A percentile compares a stretch with the other conserved stretches of the same genome.
Conservation (phyloP, 2,797 vertebrate species). For the Coregonus ussuriensis region DNA sequence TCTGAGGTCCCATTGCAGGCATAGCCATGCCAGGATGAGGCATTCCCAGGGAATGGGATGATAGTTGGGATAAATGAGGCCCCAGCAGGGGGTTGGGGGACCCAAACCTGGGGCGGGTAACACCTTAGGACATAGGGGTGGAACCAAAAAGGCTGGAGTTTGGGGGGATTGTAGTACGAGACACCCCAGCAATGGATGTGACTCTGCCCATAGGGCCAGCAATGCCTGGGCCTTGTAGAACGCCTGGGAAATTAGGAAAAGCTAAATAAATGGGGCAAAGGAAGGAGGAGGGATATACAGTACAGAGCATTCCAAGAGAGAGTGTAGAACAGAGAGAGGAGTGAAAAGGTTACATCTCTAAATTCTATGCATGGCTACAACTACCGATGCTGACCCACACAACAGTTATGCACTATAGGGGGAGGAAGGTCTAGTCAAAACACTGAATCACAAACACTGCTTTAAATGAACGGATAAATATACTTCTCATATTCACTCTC, state of each 20-base stretch:
- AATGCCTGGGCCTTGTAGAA: conserved; percentile 39
- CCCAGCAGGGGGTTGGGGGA: conserved; percentile 7
- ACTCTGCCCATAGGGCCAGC: conserved; percentile 22
- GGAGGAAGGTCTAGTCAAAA: conserved; percentile 23
- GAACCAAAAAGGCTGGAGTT: conserved; percentile 38
- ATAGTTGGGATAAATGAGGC: conserved; percentile 16
- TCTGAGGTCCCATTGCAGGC: conserved; percentile 2
- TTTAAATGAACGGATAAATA: conserved; percentile 30
- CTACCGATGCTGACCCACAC: conserved; percentile 36
- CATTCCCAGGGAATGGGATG: not conserved
- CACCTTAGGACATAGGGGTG: conserved; percentile 11
- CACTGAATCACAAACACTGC: conserved; percentile 45
- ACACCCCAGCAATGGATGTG: conserved; percentile 37
- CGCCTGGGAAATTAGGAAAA: conserved; percentile 61
- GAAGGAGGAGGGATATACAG: conserved; percentile 22
- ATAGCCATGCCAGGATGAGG: conserved; percentile 21
- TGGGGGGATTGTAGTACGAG: conserved; percentile 29
- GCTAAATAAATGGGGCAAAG: conserved; percentile 25
- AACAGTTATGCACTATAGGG: conserved; percentile 11
- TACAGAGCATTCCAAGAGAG: conserved; percentile 44
- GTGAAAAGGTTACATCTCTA: conserved; percentile 21
- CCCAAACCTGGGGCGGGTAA: conserved; percentile 20
- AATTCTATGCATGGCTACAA: conserved; percentile 29
- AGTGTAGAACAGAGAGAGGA: conserved; percentile 19
- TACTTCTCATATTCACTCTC: conserved; percentile 11